Conservation (phyloP, 2,888 invertebrate species). For the Pterostichus niger region DNA sequence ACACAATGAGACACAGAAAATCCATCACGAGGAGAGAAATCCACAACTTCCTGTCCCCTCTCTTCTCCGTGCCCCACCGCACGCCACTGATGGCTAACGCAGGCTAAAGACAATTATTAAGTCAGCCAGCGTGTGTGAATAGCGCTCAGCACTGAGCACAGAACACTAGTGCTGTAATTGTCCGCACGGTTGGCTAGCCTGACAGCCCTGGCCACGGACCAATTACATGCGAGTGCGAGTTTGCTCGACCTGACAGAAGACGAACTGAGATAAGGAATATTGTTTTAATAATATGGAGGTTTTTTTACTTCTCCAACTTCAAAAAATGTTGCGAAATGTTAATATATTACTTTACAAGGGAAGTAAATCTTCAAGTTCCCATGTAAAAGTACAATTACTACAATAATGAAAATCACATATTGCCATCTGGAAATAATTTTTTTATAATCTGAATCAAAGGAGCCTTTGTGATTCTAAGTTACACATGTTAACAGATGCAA, state of each 20-base stretch:
- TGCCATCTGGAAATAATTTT: no score
- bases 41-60: conserved; percentile 50
- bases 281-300: neutral
- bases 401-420: no score
- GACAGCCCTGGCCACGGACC: conserved; percentile 68
- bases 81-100: conserved; percentile 51
- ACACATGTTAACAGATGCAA: no score
- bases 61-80: neutral
- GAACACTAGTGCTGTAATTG: conserved; percentile 68
- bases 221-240: conserved; percentile 62
- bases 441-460: no score
- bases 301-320: neutral
- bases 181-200: conserved; percentile 69
- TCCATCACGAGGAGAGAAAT: conserved; percentile 59
- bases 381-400: no score
- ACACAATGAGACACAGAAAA: conserved; percentile 63
- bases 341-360: no score
- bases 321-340: no score
- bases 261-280: neutral
- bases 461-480: no score
- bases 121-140: conserved; percentile 69
- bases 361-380: no score
- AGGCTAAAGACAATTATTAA: conserved; percentile 68
- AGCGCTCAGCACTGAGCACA: conserved; percentile 62
- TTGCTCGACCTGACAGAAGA: no score